Base-by-base conservation (phyloP, 1,140 invertebrate genomes). In the Drosophila equinoxialis region DNA sequence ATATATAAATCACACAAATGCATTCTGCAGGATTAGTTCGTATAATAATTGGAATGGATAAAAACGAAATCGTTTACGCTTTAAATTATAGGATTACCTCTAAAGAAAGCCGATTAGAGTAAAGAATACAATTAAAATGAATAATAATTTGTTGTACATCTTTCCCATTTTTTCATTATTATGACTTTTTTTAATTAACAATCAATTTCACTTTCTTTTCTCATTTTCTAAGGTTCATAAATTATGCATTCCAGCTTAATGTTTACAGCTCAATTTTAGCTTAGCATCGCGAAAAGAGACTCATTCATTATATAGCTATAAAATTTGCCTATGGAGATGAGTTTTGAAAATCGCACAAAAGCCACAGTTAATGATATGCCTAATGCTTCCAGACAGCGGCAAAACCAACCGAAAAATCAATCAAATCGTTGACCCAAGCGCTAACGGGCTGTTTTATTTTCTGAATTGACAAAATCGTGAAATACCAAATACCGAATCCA, bases 321-420 rank as follows among this genome's bases (percentile, higher is more conserved):
- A 83, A 70, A 72, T 39, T 45, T 48, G 58, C 54, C 17, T n/a
- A 74, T 20, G 5, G 10, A 48, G 37, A 20, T 51, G 39, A 35
- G 69, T 23, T 33, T 23, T n/a, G 39, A 11, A 20, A 37, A 17
- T 37, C 33, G 45, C n/a, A 58, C 57, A 59, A 35, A 59, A 10
- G 4, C 10, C 57, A 39, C 23, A 68, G 66, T 70, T 84, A 84
- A 85, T 85, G 82, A 82, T 77, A 81, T 85, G 83, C 78, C 41
- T 11, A 60, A 70, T 63, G 72, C 37, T 66, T 23, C 23, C 45
- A 37, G 62, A 54, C 39, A 58, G 58, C 8, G 48, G 71, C 74
- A 26, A 48, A 60, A 37, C 41, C 42, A 76, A 69, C 48, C 64
- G 20, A 74, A 75, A 74, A 74, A 74, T 74, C 74, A 75, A 74